Base-by-base conservation (phyloP, 1,140 invertebrate genomes). In the Pogonomyrmex californicus region DNA sequence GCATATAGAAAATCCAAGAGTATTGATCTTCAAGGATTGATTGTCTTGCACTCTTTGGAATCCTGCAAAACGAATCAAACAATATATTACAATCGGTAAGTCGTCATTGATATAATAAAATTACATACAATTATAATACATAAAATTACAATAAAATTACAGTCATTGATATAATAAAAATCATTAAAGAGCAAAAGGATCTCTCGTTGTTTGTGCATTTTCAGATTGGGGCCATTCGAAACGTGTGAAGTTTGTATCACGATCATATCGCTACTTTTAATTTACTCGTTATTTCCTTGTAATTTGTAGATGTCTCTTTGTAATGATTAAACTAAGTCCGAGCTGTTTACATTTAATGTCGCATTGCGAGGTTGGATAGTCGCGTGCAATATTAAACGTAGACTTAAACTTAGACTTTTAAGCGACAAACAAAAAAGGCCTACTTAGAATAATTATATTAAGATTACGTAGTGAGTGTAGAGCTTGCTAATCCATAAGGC, bases 181-280 rank as follows among this genome's bases (percentile, higher is more conserved):
- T 9, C 9, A 71, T 1, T 23, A 23, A 86, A 36, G n/a, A 49
- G 3, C 5, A 10, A 41, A 58, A 65, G 30, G 36, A 9, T 66
- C 44, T 6, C 66, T 66, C 44, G 30, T 60, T 36, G 23, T 68
- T 86, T 65, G 36, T 65, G 9, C 62, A 86, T 36, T 94, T 94
- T 30, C 90, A 95, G 94, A 94, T 95, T 93, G 94, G 94, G 94
- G 94, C 94, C 94, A 95, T 93, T 94, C 88, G 87, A 93, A 93
- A 93, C 92, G 92, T 92, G 90, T 92, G 90, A 93, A 91, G 86
- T 94, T 93, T 94, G 91, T 94, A 92, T 86, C 86, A 92, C 90
- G 87, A 92, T 85, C 86, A 81, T 89, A 91, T 87, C 63, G 87
- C 82, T 89, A 73, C 88, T 81, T 77, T 81, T 77, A 81, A 77